Conservation (phyloP, 2,888 invertebrate genomes). For the Eledone cirrhosa region DNA sequence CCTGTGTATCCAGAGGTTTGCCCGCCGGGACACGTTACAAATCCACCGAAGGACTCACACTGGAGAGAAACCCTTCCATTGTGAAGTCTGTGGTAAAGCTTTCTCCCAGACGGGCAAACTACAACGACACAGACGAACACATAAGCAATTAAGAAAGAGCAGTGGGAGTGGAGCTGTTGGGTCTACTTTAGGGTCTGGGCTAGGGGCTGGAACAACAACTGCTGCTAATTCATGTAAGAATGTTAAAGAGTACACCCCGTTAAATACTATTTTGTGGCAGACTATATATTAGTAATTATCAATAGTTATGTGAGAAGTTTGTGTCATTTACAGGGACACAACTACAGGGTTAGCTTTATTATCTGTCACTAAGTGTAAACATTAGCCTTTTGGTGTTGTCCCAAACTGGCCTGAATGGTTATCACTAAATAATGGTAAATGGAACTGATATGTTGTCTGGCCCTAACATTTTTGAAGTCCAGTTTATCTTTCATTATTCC, state of each 20-base stretch:
- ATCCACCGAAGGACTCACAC: conserved; percentile 27
- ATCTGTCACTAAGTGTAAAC: no score
- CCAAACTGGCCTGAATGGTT: no score
- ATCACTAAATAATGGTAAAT: no score
- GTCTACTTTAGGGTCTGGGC: background rate
- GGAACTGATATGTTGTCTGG: no score
- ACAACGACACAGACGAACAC: conserved; percentile 18
- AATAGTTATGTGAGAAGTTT: no score
- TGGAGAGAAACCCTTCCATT: conserved; percentile 20
- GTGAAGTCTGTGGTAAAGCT: conserved; percentile 22
- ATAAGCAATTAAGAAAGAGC: conserved; percentile 16
- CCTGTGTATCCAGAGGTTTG: conserved; percentile 27
- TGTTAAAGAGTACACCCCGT: conserved; percentile 18
- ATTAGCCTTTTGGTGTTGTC: no score
- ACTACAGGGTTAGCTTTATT: background rate
- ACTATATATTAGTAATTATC: conserved; percentile 12
- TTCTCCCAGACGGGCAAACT: conserved; percentile 23
- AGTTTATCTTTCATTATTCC: no score
- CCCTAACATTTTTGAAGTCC: no score
- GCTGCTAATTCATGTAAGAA: conserved; percentile 20
- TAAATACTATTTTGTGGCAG: conserved; percentile 20
- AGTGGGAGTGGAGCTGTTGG: background rate
- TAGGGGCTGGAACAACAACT: background rate
- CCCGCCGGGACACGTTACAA: conserved; percentile 23
- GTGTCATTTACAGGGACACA: no score